Percentiles rank a stretch among this genome's conserved stretches.
Conservation (phyloP, 2,888 invertebrate species). For the Lycia hirtaria region DNA sequence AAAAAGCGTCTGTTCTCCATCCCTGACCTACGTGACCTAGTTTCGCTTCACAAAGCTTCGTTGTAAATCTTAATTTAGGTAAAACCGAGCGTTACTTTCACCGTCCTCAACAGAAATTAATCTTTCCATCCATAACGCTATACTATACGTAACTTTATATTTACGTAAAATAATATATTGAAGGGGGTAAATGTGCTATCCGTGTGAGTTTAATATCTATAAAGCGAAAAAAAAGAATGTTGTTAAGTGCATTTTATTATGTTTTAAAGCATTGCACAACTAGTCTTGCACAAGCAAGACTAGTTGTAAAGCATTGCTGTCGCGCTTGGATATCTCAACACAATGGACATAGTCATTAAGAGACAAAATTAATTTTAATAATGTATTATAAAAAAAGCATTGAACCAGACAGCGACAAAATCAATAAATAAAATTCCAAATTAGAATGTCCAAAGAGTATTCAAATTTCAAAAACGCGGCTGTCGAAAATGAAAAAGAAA, state of each 20-base stretch:
- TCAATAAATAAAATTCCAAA: conserved; percentile 12
- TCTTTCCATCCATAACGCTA: background rate
- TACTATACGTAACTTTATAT: background rate
- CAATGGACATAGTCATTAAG: no score
- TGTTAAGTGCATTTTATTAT: no score
- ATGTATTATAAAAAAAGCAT: background rate
- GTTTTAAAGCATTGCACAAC: no score
- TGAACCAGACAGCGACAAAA: background rate
- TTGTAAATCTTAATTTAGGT: conserved; percentile 50
- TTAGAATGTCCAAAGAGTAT: conserved; percentile 40
- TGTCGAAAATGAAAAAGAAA: conserved; percentile 43
- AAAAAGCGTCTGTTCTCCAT: conserved; percentile 53
- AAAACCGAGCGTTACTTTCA: background rate
- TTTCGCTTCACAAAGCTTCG: conserved; percentile 41
- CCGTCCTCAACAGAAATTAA: background rate
- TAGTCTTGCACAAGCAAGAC: no score
- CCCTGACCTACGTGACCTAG: conserved; percentile 69
- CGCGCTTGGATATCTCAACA: no score
- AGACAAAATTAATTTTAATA: background rate
- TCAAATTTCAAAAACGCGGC: conserved; percentile 33
- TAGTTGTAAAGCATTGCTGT: no score
- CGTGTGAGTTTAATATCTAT: no score
- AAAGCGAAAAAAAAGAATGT: no score
- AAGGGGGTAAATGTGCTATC: no score
- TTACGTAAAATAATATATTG: no score